These are phyloP conservation scores for Paramormyrops hopkinsi DNA, from an alignment of 2,797 vertebrate species.

Conservation along the genomic window DNA sequence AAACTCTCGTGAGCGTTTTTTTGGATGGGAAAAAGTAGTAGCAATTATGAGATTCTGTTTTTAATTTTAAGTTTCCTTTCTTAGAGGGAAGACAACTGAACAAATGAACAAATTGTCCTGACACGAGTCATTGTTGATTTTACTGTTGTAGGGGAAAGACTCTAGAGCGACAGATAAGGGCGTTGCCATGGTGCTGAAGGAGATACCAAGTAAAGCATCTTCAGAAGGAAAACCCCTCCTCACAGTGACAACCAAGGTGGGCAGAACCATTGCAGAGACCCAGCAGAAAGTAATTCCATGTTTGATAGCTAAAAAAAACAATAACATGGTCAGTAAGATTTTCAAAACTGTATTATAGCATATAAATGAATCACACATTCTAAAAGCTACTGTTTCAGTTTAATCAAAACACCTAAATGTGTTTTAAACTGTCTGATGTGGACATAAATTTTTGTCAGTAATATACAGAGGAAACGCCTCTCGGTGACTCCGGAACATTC, in stretches of 20 bases:
- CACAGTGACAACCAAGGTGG: constrained; percentile 99
- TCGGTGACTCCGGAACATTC: neutral
- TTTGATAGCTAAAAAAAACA: constrained; percentile 45
- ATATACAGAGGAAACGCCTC: neutral
- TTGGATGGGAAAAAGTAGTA: constrained; percentile 41
- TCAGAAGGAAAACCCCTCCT: constrained; percentile 99
- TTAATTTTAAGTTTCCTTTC: constrained; percentile 48
- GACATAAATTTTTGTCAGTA: neutral
- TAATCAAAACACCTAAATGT: constrained; percentile 32
- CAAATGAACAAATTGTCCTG: constrained; percentile 72
- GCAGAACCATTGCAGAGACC: constrained; percentile 72
- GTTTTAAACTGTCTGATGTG: constrained; percentile 29
- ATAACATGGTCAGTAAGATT: constrained; percentile 39
- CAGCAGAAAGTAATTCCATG: constrained; percentile 62
- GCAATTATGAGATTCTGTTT: constrained; percentile 49
- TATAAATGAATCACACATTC: constrained; percentile 35
- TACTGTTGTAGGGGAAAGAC: constrained; percentile 99
- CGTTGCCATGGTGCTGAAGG: constrained; percentile 99
- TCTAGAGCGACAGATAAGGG: constrained; percentile 99
- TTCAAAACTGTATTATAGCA: constrained; percentile 47
- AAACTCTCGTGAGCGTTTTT: neutral
- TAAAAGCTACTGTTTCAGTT: constrained; percentile 22
- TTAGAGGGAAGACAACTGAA: constrained; percentile 43
- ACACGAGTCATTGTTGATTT: constrained; percentile 96
- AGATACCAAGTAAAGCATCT: constrained; percentile 99